Conservation (phyloP, 2,888 invertebrate species). For the Chelonus formosanus region DNA sequence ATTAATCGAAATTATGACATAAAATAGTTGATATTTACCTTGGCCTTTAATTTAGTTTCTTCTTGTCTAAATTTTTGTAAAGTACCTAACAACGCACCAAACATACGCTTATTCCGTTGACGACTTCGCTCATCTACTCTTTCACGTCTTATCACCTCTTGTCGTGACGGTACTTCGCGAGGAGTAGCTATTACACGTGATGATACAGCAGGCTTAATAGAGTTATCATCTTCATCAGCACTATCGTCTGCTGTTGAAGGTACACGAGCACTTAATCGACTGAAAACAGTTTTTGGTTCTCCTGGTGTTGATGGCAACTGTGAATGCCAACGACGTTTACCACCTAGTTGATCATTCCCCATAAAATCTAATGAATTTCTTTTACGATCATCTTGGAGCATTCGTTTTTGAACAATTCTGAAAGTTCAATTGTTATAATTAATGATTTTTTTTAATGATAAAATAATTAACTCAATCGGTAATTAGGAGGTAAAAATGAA, state of each 20-base stretch:
- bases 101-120: constrained; percentile 91
- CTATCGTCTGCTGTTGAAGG: constrained; percentile 62
- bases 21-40: constrained; percentile 65
- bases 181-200: constrained; percentile 82
- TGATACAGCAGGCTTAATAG: constrained; percentile 70
- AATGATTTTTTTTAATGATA: constrained; percentile 8
- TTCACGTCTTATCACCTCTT: constrained; percentile 83
- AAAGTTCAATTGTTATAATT: constrained; percentile 9
- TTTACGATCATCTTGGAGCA: constrained; percentile 59
- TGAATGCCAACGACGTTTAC: constrained; percentile 57
- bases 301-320: constrained; percentile 37
- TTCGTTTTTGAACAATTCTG: constrained; percentile 57
- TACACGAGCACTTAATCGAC: constrained; percentile 61
- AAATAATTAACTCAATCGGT: not conserved
- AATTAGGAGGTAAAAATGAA: not conserved
- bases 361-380: constrained; percentile 53
- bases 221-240: constrained; percentile 60
- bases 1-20: not conserved
- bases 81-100: constrained; percentile 94
- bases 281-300: constrained; percentile 63
- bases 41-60: constrained; percentile 87
- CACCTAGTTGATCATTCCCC: constrained; percentile 53
- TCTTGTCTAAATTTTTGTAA: constrained; percentile 95
- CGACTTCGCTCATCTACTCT: constrained; percentile 83
- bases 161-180: constrained; percentile 84